Conservation (phyloP, 2,113 vertebrate genomes). For the Anguilla rostrata region DNA sequence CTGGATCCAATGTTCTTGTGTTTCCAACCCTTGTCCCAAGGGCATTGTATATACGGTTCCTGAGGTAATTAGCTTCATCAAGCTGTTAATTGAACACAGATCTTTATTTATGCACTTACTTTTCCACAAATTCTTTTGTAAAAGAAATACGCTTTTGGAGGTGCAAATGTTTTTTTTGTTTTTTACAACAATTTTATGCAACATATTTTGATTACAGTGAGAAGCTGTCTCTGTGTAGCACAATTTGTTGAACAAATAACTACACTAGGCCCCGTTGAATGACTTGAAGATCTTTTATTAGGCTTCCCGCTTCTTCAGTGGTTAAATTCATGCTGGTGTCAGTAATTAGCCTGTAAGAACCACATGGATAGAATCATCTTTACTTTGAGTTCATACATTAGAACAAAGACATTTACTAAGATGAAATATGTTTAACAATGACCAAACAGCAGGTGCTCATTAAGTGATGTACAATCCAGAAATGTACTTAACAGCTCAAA, state of each 20-base stretch:
- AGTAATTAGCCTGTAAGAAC: neutral
- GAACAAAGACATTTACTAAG: neutral
- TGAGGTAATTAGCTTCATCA: neutral
- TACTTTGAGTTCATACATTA: neutral
- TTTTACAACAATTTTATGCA: neutral
- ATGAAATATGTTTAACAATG: neutral
- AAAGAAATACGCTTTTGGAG: neutral
- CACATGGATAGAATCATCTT: neutral
- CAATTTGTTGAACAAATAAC: neutral
- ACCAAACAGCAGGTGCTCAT: neutral
- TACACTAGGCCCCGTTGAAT: neutral
- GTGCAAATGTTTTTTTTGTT: neutral
- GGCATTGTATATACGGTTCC: neutral
- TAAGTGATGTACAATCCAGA: neutral
- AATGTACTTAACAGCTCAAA: neutral
- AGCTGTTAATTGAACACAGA: neutral
- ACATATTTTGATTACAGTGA: neutral
- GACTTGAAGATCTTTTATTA: neutral
- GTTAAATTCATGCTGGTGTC: neutral
- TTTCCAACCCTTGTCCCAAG: neutral
- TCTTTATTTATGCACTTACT: neutral
- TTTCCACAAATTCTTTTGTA: too few relatives aligned
- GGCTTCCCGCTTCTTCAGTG: neutral
- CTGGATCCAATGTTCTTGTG: neutral
- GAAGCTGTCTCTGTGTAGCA: neutral